phyloP scores from a whole-genome alignment of 2,888 invertebrate genomes.

The Hemicrepidius hirtus region DNA sequence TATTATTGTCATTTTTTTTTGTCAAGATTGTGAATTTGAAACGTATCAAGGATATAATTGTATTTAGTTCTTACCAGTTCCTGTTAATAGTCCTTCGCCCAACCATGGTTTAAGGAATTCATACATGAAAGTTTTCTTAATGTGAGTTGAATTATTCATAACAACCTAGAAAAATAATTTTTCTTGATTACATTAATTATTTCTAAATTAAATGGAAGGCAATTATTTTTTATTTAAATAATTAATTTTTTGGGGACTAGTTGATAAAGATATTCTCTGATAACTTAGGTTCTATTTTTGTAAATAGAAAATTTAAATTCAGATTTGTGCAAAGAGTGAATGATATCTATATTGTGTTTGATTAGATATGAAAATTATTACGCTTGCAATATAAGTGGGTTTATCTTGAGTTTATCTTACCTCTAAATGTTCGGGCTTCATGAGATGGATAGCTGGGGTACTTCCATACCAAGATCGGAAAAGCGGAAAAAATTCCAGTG shows the following conservation, averaged over 20 bases:
- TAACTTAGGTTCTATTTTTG: constrained; percentile 5
- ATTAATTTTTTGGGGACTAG: too few relatives aligned
- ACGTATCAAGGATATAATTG: too few relatives aligned
- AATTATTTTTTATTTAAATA: neutral
- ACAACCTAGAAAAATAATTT: constrained; percentile 54
- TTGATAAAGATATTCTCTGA: constrained; percentile 7
- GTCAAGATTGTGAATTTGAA: too few relatives aligned
- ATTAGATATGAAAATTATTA: neutral
- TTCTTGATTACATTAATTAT: neutral
- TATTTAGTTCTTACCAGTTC: constrained; percentile 55
- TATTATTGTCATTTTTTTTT: too few relatives aligned
- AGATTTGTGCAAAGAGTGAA: neutral
- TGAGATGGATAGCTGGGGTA: constrained; percentile 57
- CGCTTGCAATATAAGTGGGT: neutral
- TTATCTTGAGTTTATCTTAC: constrained; percentile 49
- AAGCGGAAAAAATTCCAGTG: constrained; percentile 56
- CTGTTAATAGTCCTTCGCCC: constrained; percentile 61
- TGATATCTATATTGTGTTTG: neutral
- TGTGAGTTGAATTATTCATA: constrained; percentile 56
- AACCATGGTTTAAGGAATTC: constrained; percentile 58
- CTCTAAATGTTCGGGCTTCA: constrained; percentile 60
- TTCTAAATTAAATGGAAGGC: neutral
- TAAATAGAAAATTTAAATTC: neutral
- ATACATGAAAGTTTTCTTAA: constrained; percentile 58
- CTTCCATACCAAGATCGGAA: constrained; percentile 59